Evolutionary conservation across 1,140 invertebrate genomes (phyloP).

Genomic region (Drosophila setifemur): DNA sequence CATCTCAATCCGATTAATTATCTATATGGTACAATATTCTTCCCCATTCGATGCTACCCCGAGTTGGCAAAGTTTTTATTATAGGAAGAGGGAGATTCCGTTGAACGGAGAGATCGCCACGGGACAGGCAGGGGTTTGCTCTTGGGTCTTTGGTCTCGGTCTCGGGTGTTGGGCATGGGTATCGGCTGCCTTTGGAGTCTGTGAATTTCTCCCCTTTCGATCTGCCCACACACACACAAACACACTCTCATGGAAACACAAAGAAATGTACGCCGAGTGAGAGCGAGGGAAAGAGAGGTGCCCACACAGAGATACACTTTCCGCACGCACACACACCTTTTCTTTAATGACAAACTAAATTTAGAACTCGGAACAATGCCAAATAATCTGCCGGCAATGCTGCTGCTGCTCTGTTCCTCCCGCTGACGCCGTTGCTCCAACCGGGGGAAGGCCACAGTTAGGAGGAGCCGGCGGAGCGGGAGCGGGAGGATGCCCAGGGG

Average conservation of each 20-base stretch:
- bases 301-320: constrained; percentile 21
- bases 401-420: constrained; percentile 22
- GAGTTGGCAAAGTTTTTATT: background rate
- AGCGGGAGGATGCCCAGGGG: background rate
- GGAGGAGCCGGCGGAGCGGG: constrained; percentile 7
- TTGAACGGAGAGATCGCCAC: constrained; percentile 23
- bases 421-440: constrained; percentile 19
- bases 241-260: too few relatives aligned
- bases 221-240: constrained; percentile 24
- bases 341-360: constrained; percentile 80
- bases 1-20: background rate
- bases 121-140: constrained; percentile 1
- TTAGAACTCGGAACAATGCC: constrained; percentile 80
- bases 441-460: constrained; percentile 39
- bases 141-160: constrained; percentile 10
- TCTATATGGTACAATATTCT: background rate
- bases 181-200: constrained; percentile 26
- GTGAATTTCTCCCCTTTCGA: constrained; percentile 40
- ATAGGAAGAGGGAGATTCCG: constrained; percentile 10
- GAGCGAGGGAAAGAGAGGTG: constrained; percentile 8
- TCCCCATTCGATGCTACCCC: constrained; percentile 5
- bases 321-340: constrained; percentile 54
- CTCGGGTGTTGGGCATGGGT: too few relatives aligned
- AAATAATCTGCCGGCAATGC: constrained; percentile 76
- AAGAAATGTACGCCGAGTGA: background rate